Percentiles rank a stretch among this genome's conserved stretches.
Conservation (phyloP, 2,113 vertebrate genomes). For the Rhizomys pruinosus region DNA sequence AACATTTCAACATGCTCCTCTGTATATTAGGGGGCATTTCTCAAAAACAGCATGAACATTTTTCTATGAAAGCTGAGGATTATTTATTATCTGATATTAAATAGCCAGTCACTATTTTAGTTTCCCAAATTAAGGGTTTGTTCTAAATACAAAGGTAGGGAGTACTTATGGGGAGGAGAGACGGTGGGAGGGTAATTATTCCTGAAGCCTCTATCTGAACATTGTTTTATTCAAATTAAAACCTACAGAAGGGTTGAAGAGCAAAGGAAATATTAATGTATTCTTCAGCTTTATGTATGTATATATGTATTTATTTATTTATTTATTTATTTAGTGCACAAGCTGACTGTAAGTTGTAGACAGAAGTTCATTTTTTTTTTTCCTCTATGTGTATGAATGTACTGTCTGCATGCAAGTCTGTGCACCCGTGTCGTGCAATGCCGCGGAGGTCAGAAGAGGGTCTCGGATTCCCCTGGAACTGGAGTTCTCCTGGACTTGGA, state of each 20-base stretch:
- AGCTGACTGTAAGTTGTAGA: background rate
- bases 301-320: too few species aligned
- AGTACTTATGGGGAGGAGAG: background rate
- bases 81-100: constrained; percentile 13
- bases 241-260: background rate
- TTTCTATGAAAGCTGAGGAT: constrained; percentile 16
- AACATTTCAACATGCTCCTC: background rate
- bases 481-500: too few species aligned
- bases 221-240: constrained; percentile 21
- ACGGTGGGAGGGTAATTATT: background rate
- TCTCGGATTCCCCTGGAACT: too few species aligned
- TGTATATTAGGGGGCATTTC: background rate
- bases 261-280: background rate
- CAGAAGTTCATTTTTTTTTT: constrained; percentile 22
- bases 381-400: too few species aligned
- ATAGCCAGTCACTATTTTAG: background rate
- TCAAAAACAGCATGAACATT: background rate
- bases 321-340: background rate
- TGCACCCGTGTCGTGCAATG: too few species aligned
- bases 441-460: too few species aligned
- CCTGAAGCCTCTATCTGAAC: background rate
- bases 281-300: background rate
- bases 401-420: too few species aligned
- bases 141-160: constrained; percentile 44
- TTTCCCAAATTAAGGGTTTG: constrained; percentile 5